These are phyloP conservation scores for Fringilla coelebs DNA, from an alignment of 2,797 vertebrate species.

Conservation along the genomic window DNA sequence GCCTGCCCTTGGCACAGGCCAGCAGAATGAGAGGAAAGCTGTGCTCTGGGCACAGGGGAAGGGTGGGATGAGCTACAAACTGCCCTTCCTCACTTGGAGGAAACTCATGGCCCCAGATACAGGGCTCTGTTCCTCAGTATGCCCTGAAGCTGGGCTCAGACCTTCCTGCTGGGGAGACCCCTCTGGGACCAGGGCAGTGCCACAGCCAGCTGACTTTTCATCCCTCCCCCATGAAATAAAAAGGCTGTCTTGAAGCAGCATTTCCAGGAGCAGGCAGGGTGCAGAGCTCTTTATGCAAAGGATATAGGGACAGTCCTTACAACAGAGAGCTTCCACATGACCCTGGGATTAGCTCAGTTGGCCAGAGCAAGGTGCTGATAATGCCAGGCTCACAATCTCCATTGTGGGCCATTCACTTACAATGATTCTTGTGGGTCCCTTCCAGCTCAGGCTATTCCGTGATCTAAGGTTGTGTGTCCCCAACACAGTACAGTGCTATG, in stretches of 20 bases:
- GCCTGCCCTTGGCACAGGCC: background rate
- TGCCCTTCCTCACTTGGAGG: background rate
- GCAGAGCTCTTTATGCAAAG: background rate
- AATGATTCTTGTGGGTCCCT: background rate
- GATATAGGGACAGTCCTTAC: background rate
- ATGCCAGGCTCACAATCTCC: background rate
- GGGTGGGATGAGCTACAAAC: accelerated
- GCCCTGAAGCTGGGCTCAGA: background rate
- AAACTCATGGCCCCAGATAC: background rate
- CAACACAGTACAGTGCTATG: background rate
- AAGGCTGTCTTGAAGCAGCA: background rate
- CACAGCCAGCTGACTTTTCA: background rate
- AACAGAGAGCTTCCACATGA: background rate
- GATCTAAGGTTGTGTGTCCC: background rate
- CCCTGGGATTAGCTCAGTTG: background rate
- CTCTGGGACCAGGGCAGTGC: background rate
- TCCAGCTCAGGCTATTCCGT: background rate
- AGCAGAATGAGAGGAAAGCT: background rate
- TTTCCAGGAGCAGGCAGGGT: background rate
- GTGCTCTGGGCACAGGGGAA: background rate
- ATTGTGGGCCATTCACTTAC: background rate
- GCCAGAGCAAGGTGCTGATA: background rate
- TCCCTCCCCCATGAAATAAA: background rate
- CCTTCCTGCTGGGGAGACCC: background rate
- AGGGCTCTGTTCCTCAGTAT: background rate